Conservation (phyloP, 2,797 vertebrate species). For the Argya squamiceps region DNA sequence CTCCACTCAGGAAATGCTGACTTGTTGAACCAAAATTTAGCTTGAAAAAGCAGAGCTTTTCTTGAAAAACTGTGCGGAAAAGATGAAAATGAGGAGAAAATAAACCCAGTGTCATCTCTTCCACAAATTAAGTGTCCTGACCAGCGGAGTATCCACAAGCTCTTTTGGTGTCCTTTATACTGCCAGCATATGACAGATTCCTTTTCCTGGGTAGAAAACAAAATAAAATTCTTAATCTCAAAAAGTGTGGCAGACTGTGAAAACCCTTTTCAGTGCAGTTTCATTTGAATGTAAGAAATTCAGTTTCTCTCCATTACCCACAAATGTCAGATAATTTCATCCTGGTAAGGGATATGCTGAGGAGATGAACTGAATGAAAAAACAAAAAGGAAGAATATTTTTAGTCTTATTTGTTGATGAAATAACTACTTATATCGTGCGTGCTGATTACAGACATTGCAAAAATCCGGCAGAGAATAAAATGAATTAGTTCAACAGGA, state of each 20-base stretch:
- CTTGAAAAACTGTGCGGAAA: not conserved
- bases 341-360: not conserved
- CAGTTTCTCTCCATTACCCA: not conserved
- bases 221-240: not conserved
- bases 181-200: not conserved
- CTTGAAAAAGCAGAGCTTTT: not conserved
- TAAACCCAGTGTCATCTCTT: not conserved
- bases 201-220: not conserved
- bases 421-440: not conserved
- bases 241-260: not conserved
- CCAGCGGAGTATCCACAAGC: not conserved
- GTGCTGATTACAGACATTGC: fast-evolving
- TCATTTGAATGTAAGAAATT: not conserved
- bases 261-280: not conserved
- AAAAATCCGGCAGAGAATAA: not conserved
- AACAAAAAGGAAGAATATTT: not conserved
- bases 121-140: not conserved
- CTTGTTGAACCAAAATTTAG: not conserved
- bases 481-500: not conserved
- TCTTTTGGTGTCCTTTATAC: not conserved
- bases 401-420: not conserved
- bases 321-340: not conserved
- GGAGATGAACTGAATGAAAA: not conserved
- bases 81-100: not conserved
- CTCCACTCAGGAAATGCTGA: not conserved